Evolutionary conservation across 2,797 vertebrate species (phyloP), one percentile per base, ranked within the genome.

Genomic region (Cossypha niveicapilla): DNA sequence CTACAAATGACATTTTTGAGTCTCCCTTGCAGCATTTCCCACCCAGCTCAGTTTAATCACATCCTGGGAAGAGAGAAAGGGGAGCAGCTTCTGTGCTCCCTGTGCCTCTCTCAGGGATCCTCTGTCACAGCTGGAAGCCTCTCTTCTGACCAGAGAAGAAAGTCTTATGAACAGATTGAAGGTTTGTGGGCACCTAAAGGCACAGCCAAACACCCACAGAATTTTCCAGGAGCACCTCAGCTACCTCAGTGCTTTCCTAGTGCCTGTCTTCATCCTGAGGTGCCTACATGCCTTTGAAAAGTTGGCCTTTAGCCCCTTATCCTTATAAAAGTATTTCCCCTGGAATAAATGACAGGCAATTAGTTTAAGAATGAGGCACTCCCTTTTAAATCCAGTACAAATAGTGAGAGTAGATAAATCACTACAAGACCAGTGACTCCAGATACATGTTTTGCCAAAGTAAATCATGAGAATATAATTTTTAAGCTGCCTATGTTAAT

Each of bases 311-410:
- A 88, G 70, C 70, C 78, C 45, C 89, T 93, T 88, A 80, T 86
- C 75, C 88, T 86, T 93, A 77, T 65, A 82, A 54, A 93, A 92
- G 70, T 81, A 92, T 93, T 95, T 94, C 47, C 73, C 28, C 58
- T 70, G 58, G 70, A 86, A 91, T 84, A 84, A 91, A 88, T 72
- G 47, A 61, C 88, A 88, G 63, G 81, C 70, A 92, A 77, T 93
- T 91, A 88, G 79, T 75, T 75, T 86, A 81, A 90, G 94, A 90
- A 86, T 0, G 14, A 90, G 85, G 51, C 62, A 9, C 58, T 96
- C 73, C 90, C 85, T 95, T 91, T 95, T 88, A 93, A 95, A 94
- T 91, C 82, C 90, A 90, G 58, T 84, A 61, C 85, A 93, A 95
- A 94, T 35, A 94, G 39, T 62, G 61, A 48, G 14, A 50, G 90